These are phyloP conservation scores for Brachylomia viminalis DNA, from an alignment of 2,888 invertebrate species.

Conservation along the genomic window DNA sequence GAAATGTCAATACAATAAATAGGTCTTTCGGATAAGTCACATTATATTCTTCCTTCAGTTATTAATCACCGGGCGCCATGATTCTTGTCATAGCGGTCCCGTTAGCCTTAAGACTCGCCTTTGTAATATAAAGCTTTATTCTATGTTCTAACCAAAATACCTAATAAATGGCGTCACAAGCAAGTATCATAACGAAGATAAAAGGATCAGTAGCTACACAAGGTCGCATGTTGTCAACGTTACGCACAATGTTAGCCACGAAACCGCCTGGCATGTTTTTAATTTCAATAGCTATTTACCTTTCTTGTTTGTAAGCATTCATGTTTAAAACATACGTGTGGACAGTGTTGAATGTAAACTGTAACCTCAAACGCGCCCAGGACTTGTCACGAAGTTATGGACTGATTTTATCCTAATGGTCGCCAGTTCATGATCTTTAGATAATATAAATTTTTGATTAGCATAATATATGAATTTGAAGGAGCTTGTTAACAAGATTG, in stretches of 20 bases:
- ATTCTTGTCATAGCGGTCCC: slow-evolving; percentile 64
- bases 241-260: slow-evolving; percentile 65
- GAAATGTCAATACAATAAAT: slow-evolving; percentile 62
- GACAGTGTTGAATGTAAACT: slow-evolving; percentile 68
- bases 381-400: slow-evolving; percentile 74
- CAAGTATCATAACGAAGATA: slow-evolving; percentile 73
- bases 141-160: slow-evolving; percentile 69
- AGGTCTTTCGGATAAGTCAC: slow-evolving; percentile 48
- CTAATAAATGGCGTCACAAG: slow-evolving; percentile 74
- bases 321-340: slow-evolving; percentile 66
- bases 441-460: slow-evolving; percentile 66
- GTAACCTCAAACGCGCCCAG: slow-evolving; percentile 71
- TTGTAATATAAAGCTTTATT: slow-evolving; percentile 64
- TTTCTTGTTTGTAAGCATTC: slow-evolving; percentile 70
- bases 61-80: slow-evolving; percentile 60
- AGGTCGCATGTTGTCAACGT: slow-evolving; percentile 77
- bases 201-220: slow-evolving; percentile 77
- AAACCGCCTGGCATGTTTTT: slow-evolving; percentile 69
- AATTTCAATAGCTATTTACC: slow-evolving; percentile 70
- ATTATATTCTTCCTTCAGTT: slow-evolving; percentile 53
- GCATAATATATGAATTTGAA: slow-evolving; percentile 54
- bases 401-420: slow-evolving; percentile 68
- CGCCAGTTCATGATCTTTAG: slow-evolving; percentile 67
- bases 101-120: slow-evolving; percentile 69
- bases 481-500: slow-evolving; percentile 31